phyloP scores from a whole-genome alignment of 2,888 invertebrate species.

The Acanthosepion pharaonis region DNA sequence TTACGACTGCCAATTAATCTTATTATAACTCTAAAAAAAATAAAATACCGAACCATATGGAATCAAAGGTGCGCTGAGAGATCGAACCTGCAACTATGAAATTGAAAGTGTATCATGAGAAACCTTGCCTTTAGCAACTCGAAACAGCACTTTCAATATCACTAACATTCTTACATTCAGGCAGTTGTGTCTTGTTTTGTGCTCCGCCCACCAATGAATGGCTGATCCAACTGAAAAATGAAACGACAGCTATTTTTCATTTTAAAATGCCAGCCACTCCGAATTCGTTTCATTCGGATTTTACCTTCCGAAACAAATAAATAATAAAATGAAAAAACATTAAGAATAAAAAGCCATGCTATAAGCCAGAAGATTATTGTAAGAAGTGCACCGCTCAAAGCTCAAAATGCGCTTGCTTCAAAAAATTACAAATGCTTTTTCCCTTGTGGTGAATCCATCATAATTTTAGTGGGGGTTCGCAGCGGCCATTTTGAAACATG shows the following conservation, averaged over 20 bases:
- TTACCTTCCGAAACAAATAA: background rate
- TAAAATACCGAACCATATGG: too few relatives aligned
- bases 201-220: background rate
- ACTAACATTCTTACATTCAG: background rate
- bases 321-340: background rate
- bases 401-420: background rate
- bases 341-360: background rate
- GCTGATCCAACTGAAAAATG: background rate
- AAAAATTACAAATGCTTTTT: slow-evolving; percentile 25
- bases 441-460: background rate
- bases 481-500: slow-evolving; percentile 33
- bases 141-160: background rate
- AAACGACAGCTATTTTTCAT: background rate
- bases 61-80: too few relatives aligned
- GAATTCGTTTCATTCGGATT: background rate
- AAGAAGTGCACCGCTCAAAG: background rate
- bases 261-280: background rate
- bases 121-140: background rate
- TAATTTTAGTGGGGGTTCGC: background rate
- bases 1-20: too few relatives aligned
- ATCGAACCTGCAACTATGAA: too few relatives aligned
- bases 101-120: background rate
- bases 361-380: background rate
- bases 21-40: too few relatives aligned
- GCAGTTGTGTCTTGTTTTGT: background rate